phyloP scores from a whole-genome alignment of 2,113 vertebrate species.

The Vulpes vulpes region DNA sequence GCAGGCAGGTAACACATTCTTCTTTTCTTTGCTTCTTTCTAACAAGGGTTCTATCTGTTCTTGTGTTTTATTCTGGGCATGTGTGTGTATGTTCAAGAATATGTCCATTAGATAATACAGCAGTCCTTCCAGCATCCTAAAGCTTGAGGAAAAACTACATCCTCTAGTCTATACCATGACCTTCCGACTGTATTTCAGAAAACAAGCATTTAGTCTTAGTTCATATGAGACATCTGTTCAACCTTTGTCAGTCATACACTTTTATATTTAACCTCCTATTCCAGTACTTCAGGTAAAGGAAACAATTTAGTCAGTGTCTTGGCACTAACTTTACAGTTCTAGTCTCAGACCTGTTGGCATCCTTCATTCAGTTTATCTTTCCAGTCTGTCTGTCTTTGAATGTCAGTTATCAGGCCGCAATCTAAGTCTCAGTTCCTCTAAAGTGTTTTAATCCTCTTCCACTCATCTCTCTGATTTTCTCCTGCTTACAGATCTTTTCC shows the following conservation, averaged over 20 bases:
- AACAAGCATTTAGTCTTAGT: constrained; percentile 5
- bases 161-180: background rate
- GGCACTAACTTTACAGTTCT: background rate
- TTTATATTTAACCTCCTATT: background rate
- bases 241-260: background rate
- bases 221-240: background rate
- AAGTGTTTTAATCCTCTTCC: background rate
- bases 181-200: constrained; percentile 39
- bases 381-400: background rate
- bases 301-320: background rate
- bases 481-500: background rate
- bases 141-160: background rate
- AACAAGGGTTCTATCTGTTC: background rate
- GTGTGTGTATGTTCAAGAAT: background rate
- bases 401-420: background rate
- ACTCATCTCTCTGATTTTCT: background rate
- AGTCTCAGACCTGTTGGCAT: background rate
- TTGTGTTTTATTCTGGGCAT: background rate
- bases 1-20: background rate
- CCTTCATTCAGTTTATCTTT: background rate
- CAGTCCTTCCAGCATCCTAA: background rate
- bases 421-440: background rate
- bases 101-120: background rate
- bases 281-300: background rate
- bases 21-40: background rate